Percentiles rank a stretch among this genome's conserved stretches.
phyloP scores from a whole-genome alignment of 2,113 vertebrate genomes.

The Hymenochirus boettgeri region DNA sequence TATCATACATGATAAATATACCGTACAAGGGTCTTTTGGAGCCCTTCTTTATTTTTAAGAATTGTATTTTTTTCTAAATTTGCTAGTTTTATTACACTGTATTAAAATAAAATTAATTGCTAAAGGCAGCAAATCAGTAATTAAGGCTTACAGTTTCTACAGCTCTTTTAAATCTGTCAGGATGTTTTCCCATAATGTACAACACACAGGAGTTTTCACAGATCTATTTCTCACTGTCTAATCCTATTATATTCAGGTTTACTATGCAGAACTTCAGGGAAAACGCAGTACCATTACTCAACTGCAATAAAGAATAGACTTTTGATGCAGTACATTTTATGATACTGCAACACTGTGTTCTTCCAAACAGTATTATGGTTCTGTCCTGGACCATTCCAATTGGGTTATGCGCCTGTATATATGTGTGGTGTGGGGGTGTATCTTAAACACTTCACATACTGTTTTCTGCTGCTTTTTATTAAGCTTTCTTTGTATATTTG shows the following conservation, averaged over 20 bases:
- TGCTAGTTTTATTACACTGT: not conserved
- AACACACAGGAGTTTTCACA: constrained; percentile 5
- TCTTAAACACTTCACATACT: too few species aligned
- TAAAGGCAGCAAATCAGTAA: not conserved
- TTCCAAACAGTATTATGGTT: constrained; percentile 23
- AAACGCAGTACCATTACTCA: constrained; percentile 40
- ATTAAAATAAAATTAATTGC: not conserved
- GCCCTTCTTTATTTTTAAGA: too few species aligned
- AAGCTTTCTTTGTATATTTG: too few species aligned
- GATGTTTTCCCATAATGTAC: constrained; percentile 6
- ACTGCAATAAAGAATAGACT: constrained; percentile 26
- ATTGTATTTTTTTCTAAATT: not conserved
- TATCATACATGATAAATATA: too few species aligned
- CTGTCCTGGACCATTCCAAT: not conserved
- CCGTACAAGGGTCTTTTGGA: too few species aligned
- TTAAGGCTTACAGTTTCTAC: not conserved
- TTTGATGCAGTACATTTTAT: constrained; percentile 40
- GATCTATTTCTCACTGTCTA: constrained; percentile 27
- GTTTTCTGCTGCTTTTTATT: too few species aligned
- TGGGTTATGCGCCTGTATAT: too few species aligned
- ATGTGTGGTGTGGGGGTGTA: too few species aligned
- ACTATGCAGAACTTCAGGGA: constrained; percentile 29
- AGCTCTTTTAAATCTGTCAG: constrained; percentile 4
- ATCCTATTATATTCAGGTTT: constrained; percentile 36
- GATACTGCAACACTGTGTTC: constrained; percentile 32